Evolutionary conservation across 2,113 vertebrate species (phyloP), one percentile per base, ranked within the genome.

Genomic region (Podilymbus podiceps): DNA sequence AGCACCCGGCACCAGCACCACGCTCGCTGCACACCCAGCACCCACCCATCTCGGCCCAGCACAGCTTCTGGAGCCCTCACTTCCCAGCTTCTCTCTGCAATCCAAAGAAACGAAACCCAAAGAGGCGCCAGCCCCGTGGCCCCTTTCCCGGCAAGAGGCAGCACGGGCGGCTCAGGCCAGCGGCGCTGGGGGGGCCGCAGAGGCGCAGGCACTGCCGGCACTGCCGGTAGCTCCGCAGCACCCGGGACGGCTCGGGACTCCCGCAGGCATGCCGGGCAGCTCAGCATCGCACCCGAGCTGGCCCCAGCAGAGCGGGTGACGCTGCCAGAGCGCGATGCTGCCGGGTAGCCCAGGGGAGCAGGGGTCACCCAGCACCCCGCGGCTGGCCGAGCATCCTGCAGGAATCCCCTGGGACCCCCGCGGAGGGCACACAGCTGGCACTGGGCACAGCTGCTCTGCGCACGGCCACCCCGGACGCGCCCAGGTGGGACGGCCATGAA

Each of bases 21-120:
- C 0, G 0, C 6, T 23, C 5, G 0, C 40, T 46, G 25, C 42
- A 8, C 5, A 0, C 15, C 28, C 11, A 2, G 73, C n/a, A 55
- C 49, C 67, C 44, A 9, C 5, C 7, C 13, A 4, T 5, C 85
- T 9, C 53, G 35, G 52, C 64, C 79, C 2, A 5, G 71, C 38
- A 2, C 49, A 24, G 66, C 81, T 31, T 24, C 63, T 7, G 38
- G 38, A 40, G 6, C 13, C 40, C 24, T 42, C 30, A 4, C 28
- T 23, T 66, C 15, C 44, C 35, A 6, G 4, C 25, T 49, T 35
- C 30, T 31, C 30, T 50, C 64, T 38, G 35, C 58, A 71, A 8
- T 12, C 33, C 56, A 44, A 44, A 69, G 71, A 49, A 62, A 46
- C 0, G 0, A n/a, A n/a, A n/a, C n/a, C n/a, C n/a, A n/a, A n/a